These are phyloP conservation scores for Conopomorpha cramerella DNA, from an alignment of 1,140 invertebrate species.

Conservation along the genomic window DNA sequence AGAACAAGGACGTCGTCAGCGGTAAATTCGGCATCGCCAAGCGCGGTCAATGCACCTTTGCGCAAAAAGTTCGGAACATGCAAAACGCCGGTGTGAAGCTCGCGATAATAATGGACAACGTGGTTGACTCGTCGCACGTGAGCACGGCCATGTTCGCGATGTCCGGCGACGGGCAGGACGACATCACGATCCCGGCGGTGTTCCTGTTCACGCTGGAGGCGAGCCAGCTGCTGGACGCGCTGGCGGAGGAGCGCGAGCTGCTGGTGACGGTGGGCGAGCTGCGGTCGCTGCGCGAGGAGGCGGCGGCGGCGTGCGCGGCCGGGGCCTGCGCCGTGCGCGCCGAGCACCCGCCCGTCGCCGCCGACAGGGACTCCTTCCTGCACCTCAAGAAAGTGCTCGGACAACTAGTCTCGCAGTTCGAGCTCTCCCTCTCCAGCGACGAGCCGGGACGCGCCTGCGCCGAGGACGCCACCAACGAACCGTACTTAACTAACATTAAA, in stretches of 20 bases:
- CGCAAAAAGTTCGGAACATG: constrained; percentile 89
- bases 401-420: constrained; percentile 37
- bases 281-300: constrained; percentile 23
- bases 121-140: constrained; percentile 70
- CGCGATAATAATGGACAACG: constrained; percentile 90
- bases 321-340: constrained; percentile 24
- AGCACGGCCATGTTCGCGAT: constrained; percentile 90
- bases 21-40: constrained; percentile 85
- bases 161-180: constrained; percentile 89
- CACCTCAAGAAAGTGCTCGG: constrained; percentile 37
- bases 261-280: constrained; percentile 60
- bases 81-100: constrained; percentile 82
- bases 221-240: constrained; percentile 61
- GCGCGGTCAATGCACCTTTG: constrained; percentile 93
- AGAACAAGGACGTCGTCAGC: constrained; percentile 65
- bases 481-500: too few relatives aligned
- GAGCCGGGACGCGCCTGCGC: constrained; percentile 6
- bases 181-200: constrained; percentile 88
- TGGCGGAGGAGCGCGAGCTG: constrained; percentile 53
- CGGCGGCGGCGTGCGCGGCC: constrained; percentile 20
- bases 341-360: constrained; percentile 7
- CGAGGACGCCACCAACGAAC: constrained; percentile 13
- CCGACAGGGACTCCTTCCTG: constrained; percentile 34
- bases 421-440: constrained; percentile 27
- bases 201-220: constrained; percentile 89